phyloP scores from a whole-genome alignment of 2,888 invertebrate species.

The Hyles lineata region DNA sequence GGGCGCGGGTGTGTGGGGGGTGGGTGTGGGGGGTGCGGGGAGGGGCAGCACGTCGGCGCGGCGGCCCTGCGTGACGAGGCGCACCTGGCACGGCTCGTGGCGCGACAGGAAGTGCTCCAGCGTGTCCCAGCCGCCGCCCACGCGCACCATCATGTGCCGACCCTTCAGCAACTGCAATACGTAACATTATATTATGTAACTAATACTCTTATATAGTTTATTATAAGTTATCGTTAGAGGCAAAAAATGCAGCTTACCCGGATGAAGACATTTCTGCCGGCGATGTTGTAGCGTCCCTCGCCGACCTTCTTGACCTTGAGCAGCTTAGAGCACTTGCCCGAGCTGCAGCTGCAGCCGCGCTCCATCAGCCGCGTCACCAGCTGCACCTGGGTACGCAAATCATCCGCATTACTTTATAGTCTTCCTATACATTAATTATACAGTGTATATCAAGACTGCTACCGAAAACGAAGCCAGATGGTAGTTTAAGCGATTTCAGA shows the following conservation, averaged over 20 bases:
- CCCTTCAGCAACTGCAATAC: conserved; percentile 91
- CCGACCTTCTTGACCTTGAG: conserved; percentile 92
- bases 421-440: too few species aligned
- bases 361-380: conserved; percentile 89
- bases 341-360: conserved; percentile 89
- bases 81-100: conserved; percentile 94
- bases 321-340: conserved; percentile 89
- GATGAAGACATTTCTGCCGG: conserved; percentile 94
- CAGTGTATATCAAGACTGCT: too few species aligned
- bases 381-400: conserved; percentile 80
- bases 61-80: conserved; percentile 79
- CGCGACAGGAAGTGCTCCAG: conserved; percentile 95
- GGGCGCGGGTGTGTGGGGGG: conserved; percentile 31
- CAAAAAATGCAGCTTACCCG: conserved; percentile 84
- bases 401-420: neutral
- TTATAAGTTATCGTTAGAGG: too few species aligned
- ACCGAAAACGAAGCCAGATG: too few species aligned
- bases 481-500: too few species aligned
- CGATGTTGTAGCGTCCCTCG: conserved; percentile 94
- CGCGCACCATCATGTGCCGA: conserved; percentile 97
- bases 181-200: neutral
- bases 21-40: conserved; percentile 31
- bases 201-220: too few species aligned
- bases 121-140: conserved; percentile 97
- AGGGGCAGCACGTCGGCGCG: conserved; percentile 42